Evolutionary conservation across 2,888 invertebrate genomes (phyloP).

Genomic region (Meteorus cinctellus): DNA sequence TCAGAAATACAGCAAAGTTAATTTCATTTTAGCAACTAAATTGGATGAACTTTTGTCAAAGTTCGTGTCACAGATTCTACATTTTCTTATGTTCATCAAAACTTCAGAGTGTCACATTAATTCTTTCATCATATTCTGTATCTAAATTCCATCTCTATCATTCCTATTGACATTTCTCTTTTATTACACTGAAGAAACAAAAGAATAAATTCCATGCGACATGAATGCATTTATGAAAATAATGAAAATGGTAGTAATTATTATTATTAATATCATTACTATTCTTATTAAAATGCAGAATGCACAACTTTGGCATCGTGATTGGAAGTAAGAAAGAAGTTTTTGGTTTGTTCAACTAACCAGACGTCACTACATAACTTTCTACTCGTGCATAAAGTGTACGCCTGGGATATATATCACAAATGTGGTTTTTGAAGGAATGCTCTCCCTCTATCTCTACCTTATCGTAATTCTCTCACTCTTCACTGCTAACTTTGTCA

Average conservation of each 20-base stretch:
- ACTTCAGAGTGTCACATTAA: too few relatives aligned
- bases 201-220: not conserved
- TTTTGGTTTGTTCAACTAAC: slow-evolving; percentile 26
- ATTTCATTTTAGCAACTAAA: too few relatives aligned
- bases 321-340: slow-evolving; percentile 29
- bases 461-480: not conserved
- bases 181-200: not conserved
- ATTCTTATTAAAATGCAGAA: too few relatives aligned
- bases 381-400: slow-evolving; percentile 38
- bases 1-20: too few relatives aligned
- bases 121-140: too few relatives aligned
- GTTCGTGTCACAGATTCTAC: too few relatives aligned
- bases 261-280: too few relatives aligned
- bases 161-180: too few relatives aligned
- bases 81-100: too few relatives aligned
- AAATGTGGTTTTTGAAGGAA: slow-evolving; percentile 13
- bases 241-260: too few relatives aligned
- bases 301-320: slow-evolving; percentile 9
- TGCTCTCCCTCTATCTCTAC: not conserved
- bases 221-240: not conserved
- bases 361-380: slow-evolving; percentile 36
- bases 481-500: not conserved
- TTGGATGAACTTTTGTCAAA: too few relatives aligned
- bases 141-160: too few relatives aligned
- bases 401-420: not conserved